Evolutionary conservation across 2,888 invertebrate genomes (phyloP).

Genomic region (Chrysolina oricalcia): DNA sequence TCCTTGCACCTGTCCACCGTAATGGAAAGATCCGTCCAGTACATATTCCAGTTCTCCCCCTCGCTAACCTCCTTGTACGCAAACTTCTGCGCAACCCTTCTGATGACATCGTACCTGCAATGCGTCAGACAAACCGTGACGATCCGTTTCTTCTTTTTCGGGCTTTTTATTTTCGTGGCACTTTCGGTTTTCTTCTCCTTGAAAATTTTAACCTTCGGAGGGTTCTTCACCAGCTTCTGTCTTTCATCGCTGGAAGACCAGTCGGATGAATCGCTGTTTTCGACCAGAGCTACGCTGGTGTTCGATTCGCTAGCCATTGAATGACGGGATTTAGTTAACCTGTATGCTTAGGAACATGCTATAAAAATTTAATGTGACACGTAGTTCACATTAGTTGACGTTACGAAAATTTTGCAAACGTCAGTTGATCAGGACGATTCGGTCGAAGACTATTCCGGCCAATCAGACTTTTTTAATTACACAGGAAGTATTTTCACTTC

Average conservation of each 20-base stretch:
- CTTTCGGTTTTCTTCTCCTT: constrained; percentile 46
- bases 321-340: constrained; percentile 27
- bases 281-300: constrained; percentile 57
- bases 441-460: not conserved
- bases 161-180: constrained; percentile 36
- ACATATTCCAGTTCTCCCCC: constrained; percentile 90
- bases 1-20: constrained; percentile 90
- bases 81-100: constrained; percentile 80
- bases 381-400: constrained; percentile 43
- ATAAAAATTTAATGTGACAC: constrained; percentile 43
- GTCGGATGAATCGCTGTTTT: constrained; percentile 58
- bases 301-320: constrained; percentile 61
- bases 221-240: constrained; percentile 32
- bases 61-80: constrained; percentile 87
- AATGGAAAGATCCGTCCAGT: constrained; percentile 92
- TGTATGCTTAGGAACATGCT: constrained; percentile 37
- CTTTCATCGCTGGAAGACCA: constrained; percentile 62
- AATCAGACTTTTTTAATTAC: not conserved
- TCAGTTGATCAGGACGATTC: constrained; percentile 25
- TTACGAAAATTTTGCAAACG: constrained; percentile 35
- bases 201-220: constrained; percentile 36
- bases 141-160: constrained; percentile 56
- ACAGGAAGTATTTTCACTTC: not conserved
- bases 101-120: constrained; percentile 84
- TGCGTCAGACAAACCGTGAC: constrained; percentile 80